Evolutionary conservation across 2,888 invertebrate genomes (phyloP), one percentile per base, ranked within the genome.

Genomic region (Megamerina dolium): DNA sequence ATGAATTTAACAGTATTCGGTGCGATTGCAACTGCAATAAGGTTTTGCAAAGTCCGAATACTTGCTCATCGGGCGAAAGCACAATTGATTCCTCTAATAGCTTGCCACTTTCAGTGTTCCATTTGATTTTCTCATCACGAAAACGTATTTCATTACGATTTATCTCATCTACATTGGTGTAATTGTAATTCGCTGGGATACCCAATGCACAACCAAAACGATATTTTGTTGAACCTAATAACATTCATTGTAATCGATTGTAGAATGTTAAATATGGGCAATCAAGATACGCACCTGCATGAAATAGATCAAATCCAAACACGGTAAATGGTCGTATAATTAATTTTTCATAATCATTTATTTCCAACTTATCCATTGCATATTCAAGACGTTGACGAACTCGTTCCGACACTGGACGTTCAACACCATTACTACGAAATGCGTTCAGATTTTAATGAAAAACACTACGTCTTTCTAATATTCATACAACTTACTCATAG

Each of bases 41-140:
- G 67, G 88, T 83, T 54, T 82, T 76, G 44, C 87, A 87, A 19
- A 91, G 79, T 2, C 83, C 88, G 74, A 87, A 91, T 47, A 85
- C 75, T 64, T 88, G 82, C 9, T 87, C 89, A 49, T 83, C 79
- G 49, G 87, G 84, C 12, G 85, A 82, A n/a, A 91, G 63, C 3
- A 87, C 67, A 20, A 90, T 61, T 0, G 87, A 77, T 12, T 84
- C 71, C 37, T 81, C 69, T 33, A 91, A 72, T 42, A 78, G 66
- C 53, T 77, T 66, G 0, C 83, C 85, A 44, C 74, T 75, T 44
- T 79, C 76, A 1, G 80, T 74, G 26, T 73, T 72, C 83, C 85
- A 87, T 53, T 82, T 72, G 1, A 90, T 73, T 38, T 73, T 63
- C 50, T 81, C 74, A 46, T 78, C 75, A 33, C 78, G 75, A n/a